phyloP scores from a whole-genome alignment of 2,888 invertebrate species.

The Melinaea menophilus region DNA sequence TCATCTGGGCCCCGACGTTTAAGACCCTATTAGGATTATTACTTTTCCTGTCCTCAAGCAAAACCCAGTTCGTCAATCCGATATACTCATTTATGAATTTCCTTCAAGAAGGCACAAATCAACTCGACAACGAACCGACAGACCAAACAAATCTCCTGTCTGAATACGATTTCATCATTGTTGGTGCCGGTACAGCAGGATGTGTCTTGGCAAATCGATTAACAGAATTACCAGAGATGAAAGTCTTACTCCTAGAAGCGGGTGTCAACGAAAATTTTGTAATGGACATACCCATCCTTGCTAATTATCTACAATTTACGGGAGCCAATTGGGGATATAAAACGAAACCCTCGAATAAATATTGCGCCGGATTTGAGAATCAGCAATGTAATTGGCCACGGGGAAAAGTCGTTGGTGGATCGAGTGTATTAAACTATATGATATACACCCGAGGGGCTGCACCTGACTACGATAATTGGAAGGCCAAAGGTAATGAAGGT shows the following conservation, averaged over 20 bases:
- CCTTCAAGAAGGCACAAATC: constrained; percentile 72
- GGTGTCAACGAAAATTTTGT: constrained; percentile 83
- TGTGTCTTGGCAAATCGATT: constrained; percentile 86
- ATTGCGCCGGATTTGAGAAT: constrained; percentile 86
- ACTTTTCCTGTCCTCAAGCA: constrained; percentile 33
- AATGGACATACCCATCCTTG: constrained; percentile 87
- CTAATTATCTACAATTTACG: constrained; percentile 84
- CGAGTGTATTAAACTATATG: constrained; percentile 89
- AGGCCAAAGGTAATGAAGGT: constrained; percentile 81
- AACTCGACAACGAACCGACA: constrained; percentile 73
- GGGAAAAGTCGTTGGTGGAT: constrained; percentile 90
- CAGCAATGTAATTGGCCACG: constrained; percentile 87
- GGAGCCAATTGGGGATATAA: constrained; percentile 89
- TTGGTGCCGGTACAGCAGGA: constrained; percentile 90
- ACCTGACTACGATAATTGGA: constrained; percentile 88
- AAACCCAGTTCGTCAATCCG: constrained; percentile 54
- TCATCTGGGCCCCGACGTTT: constrained; percentile 42
- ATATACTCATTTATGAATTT: constrained; percentile 75
- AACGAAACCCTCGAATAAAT: constrained; percentile 84
- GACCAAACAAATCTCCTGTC: constrained; percentile 69
- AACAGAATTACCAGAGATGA: constrained; percentile 83
- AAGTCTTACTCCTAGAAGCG: constrained; percentile 84
- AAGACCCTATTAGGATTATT: constrained; percentile 50
- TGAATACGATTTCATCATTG: constrained; percentile 86
- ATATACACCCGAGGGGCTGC: constrained; percentile 85